Base-by-base conservation (phyloP, 2,797 vertebrate genomes). In the Sebastes cheni region DNA sequence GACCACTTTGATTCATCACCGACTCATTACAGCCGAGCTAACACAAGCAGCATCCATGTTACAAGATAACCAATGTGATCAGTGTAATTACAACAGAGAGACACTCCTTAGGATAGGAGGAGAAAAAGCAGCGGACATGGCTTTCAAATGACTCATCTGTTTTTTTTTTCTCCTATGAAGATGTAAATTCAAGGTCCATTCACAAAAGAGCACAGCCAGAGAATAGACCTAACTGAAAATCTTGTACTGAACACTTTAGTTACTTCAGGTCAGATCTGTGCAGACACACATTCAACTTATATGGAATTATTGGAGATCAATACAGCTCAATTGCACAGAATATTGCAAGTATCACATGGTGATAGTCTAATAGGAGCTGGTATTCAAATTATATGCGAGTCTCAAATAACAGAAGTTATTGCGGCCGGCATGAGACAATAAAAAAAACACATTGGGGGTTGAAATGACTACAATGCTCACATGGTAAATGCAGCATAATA, bases 11-110 rank as follows among this genome's bases (percentile, higher is more conserved):
- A 73, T 67, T 79, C 68, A 87, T 86, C 85, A 80, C 69, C 27
- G 67, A 72, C 34, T 89, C 77, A 69, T 88, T 83, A 72, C 71
- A 84, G 79, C 23, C 23, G 32, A 87, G 83, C 70, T 89, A 90
- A 88, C 64, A 86, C 58, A 72, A 70, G 54, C 79, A 67, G 68
- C 62, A 79, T 67, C 55, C 67, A 52, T 23, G 67, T n/a, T 61
- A 39, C 39, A 46, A 84, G 71, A 84, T 67, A 75, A 66, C 39
- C n/a, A 22, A 80, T 70, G 66, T 62, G 67, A 83, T 36, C 56
- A 78, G 23, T 23, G 13, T n/a, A 32, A 84, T 75, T 32, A 82
- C 50, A 86, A 68, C 16, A 42, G 60, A 50, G 55, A 83, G 67
- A 50, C 39, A 20, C 59, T 65, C 5, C 20, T 50, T 0, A 0